Percentiles rank a stretch among this genome's conserved stretches.
Conservation (phyloP, 2,888 invertebrate genomes). For the Dynastes maya region DNA sequence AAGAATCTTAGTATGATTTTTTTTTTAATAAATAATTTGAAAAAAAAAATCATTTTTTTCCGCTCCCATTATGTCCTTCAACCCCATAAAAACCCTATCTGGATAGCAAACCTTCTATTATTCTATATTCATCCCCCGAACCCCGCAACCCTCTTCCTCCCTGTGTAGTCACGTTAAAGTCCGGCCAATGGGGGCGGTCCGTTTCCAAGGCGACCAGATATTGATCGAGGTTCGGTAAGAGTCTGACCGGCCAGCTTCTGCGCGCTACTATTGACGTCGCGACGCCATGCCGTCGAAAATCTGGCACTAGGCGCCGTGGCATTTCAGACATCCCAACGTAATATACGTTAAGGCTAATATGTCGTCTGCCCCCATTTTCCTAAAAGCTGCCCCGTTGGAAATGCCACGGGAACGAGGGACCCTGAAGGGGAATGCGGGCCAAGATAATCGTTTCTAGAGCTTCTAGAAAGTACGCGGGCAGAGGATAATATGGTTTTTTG, state of each 20-base stretch:
- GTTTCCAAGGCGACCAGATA: slow-evolving; percentile 45
- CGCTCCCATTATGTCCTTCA: background rate
- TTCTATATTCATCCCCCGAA: background rate
- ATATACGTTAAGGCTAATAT: background rate
- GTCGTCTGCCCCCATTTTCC: background rate
- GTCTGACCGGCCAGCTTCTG: slow-evolving; percentile 14
- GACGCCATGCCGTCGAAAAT: slow-evolving; percentile 12
- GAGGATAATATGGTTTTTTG: background rate
- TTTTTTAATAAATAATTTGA: background rate
- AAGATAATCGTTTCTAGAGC: background rate
- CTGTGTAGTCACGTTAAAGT: background rate
- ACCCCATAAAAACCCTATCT: background rate
- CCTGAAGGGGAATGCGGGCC: background rate
- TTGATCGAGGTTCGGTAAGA: slow-evolving; percentile 37
- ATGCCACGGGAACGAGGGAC: background rate
- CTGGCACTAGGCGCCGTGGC: slow-evolving; percentile 19
- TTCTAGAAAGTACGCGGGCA: background rate
- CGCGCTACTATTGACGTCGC: slow-evolving; percentile 31
- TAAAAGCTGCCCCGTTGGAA: too few species aligned
- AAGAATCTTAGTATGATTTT: background rate
- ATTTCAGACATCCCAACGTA: slow-evolving; percentile 10
- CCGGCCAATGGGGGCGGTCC: slow-evolving; percentile 42
- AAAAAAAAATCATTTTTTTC: background rate
- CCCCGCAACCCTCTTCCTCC: slow-evolving; percentile 2
- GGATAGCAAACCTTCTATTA: background rate